Base-by-base conservation (phyloP, 2,113 vertebrate species). In the Acrocephalus kingi region DNA sequence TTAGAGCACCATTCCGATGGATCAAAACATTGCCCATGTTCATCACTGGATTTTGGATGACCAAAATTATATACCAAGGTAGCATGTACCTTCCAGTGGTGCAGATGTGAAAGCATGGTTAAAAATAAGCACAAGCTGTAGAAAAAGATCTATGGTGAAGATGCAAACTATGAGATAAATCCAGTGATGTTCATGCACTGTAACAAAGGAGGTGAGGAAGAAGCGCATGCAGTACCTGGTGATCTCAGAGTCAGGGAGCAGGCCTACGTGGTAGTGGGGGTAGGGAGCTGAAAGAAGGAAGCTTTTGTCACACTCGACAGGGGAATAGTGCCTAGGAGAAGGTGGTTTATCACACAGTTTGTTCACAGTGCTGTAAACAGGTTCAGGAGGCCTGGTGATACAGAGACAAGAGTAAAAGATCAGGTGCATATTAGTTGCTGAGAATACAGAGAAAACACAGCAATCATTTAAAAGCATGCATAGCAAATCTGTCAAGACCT, bases 301-400 rank as follows among this genome's bases (percentile, higher is more conserved):
- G 98, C 98, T 99, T 99, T 99, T 99, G 98, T 99, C 98, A 97
- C 98, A 99, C 97, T 99, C 99, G 97, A 99, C 96, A 92, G 99
- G 99, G 98, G 98, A 99, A 98, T 99, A 99, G 98, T 99, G 99
- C 97, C 98, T 98, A 97, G 99, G 99, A 98, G 99, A 99, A 97
- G 99, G 98, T 97, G 98, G 98, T 97, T 99, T 99, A 98, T 99
- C 99, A 98, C 98, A 99, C 92, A 99, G 98, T 99, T 99, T 99
- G 99, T 99, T 99, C 98, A 99, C 99, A 99, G 99, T 99, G 99
- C 99, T 99, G 99, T 99, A 99, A 99, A 99, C 99, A 75, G 99
- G 99, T 98, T 99, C 99, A 96, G 99, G 98, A 98, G 98, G 98
- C 99, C 99, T 99, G 97, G 97, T 98, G 95, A 97, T 69, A 98